A percentile compares a stretch with the other conserved stretches of the same genome.
Conservation (phyloP, 2,113 vertebrate genomes). For the Montifringilla adamsi region DNA sequence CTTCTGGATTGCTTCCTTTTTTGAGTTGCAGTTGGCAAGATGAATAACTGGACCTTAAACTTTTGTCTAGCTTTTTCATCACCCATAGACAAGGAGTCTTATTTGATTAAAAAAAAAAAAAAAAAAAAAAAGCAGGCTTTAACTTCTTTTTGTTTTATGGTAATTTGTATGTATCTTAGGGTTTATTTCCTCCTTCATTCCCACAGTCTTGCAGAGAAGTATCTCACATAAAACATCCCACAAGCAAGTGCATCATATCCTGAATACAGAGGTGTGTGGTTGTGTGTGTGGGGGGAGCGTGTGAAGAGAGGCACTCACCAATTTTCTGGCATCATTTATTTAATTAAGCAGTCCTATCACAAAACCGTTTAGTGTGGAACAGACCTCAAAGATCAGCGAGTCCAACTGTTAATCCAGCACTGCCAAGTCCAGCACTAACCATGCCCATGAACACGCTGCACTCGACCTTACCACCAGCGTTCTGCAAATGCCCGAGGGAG, state of each 20-base stretch:
- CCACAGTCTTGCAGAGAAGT: neutral
- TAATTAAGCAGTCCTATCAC: neutral
- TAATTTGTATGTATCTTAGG: neutral
- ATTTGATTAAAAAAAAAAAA: neutral
- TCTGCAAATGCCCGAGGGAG: neutral
- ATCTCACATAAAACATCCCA: neutral
- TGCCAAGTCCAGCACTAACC: neutral
- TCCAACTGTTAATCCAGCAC: neutral
- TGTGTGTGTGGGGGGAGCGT: neutral
- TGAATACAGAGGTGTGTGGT: neutral
- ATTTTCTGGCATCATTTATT: neutral
- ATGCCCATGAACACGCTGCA: fast-evolving
- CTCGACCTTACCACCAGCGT: too few relatives aligned
- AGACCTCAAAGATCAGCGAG: neutral
- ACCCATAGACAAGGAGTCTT: neutral
- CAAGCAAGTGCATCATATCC: neutral
- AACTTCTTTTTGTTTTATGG: neutral
- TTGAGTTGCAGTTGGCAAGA: neutral
- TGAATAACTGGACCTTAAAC: neutral
- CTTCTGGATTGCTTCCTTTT: neutral
- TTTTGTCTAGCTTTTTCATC: neutral
- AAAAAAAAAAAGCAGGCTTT: neutral
- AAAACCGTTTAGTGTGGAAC: neutral
- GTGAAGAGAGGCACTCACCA: neutral
- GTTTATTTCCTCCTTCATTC: neutral